These are phyloP conservation scores for Petromus typicus DNA, from an alignment of 2,113 vertebrate genomes.

Conservation along the genomic window DNA sequence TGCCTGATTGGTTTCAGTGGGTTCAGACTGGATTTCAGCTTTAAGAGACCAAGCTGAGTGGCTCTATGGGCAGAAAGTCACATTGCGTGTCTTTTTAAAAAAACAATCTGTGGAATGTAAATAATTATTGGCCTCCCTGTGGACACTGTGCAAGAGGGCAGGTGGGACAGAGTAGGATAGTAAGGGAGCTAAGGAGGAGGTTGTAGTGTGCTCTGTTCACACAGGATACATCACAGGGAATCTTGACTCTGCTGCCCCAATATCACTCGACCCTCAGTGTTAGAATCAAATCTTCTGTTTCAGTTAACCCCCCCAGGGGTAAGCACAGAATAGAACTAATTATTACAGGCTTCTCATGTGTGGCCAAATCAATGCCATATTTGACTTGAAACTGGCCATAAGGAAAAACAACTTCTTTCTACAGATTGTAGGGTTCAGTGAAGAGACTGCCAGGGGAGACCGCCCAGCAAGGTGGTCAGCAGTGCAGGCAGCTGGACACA, in stretches of 20 bases:
- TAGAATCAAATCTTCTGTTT: neutral
- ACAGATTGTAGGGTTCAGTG: neutral
- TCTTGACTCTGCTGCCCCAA: neutral
- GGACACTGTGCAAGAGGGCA: neutral
- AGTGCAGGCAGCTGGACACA: neutral
- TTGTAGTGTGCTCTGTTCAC: neutral
- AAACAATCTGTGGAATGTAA: neutral
- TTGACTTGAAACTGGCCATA: neutral
- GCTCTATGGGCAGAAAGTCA: slow-evolving; percentile 12
- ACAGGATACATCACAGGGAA: too few relatives aligned
- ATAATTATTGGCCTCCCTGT: neutral
- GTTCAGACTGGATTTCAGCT: slow-evolving; percentile 27
- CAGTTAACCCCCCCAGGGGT: neutral
- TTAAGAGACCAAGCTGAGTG: neutral
- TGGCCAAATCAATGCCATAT: neutral
- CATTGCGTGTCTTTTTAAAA: neutral
- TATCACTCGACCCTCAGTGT: neutral
- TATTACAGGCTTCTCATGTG: neutral
- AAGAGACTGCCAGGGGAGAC: neutral
- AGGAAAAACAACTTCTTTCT: neutral
- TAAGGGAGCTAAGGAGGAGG: neutral
- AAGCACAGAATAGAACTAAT: neutral
- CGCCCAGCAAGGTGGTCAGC: neutral
- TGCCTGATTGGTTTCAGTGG: neutral
- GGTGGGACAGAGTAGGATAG: rapidly evolving